A percentile compares a stretch with the other conserved stretches of the same genome.
phyloP scores from a whole-genome alignment of 2,113 vertebrate species.

The Crotalus helleri region DNA sequence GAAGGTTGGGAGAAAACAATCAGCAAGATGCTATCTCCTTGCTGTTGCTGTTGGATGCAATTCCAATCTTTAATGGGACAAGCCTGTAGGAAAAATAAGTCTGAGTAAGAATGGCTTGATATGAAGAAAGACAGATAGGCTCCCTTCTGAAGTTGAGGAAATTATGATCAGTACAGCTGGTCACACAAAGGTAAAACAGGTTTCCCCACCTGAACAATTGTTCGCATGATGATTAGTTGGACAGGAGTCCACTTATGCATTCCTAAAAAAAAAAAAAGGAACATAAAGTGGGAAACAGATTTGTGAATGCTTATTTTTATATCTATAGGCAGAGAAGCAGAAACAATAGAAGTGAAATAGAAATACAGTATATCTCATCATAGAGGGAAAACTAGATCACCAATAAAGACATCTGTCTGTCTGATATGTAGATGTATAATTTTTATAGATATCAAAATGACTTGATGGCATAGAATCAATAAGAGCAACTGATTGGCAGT shows the following conservation, averaged over 20 bases:
- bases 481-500: no score
- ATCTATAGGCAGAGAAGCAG: not conserved
- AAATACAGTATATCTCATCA: not conserved
- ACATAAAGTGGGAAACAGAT: not conserved
- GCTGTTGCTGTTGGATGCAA: not conserved
- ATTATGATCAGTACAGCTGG: not conserved
- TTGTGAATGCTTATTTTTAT: not conserved
- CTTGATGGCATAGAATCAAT: not conserved
- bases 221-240: not conserved
- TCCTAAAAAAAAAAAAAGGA: not conserved
- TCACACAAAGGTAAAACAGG: not conserved
- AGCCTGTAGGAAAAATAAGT: not conserved
- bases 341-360: not conserved
- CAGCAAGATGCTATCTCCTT: not conserved
- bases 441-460: not conserved
- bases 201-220: not conserved
- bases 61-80: not conserved
- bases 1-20: conserved; percentile 22
- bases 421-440: not conserved
- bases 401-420: not conserved
- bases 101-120: not conserved
- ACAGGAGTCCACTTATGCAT: not conserved
- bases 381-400: not conserved
- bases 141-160: not conserved
- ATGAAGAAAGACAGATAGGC: not conserved